Evolutionary conservation across 1,140 invertebrate genomes (phyloP), one percentile per base, ranked within the genome.

Genomic region (Drosophila nebulosa): DNA sequence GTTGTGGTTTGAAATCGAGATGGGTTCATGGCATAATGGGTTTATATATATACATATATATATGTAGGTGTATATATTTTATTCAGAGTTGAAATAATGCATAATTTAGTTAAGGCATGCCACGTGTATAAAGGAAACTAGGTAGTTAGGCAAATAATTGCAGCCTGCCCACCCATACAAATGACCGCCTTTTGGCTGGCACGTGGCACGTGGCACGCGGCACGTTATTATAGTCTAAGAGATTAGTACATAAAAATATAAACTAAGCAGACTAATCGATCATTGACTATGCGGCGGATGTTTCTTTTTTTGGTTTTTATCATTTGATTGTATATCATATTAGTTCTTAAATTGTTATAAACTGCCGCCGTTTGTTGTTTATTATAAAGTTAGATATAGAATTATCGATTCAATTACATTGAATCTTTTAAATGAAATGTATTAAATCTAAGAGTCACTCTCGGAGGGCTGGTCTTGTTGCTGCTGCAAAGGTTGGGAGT

Each of bases 101-200:
- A 72, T 72, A 63, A 70, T 72, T 70, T 70, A 64, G 63, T 57
- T 50, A 36, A 36, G 30, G 52, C 27, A 42, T 46, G 50, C 35
- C 21, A 14, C 14, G 36, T 18, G 10, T 30, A 35, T 18, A 27
- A 12, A 46, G 1, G 32, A n/a, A 3, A 7, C 2, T 62, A 53
- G 66, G 62, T 74, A 39, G 62, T 68, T 75, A 84, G 70, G 53
- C 74, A 78, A 79, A 83, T 83, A 83, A 83, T 83, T 71, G 74
- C 59, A 51, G 52, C 68, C 60, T 32, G 30, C 10, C 30, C 9
- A 4, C 30, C 14, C 39, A 42, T 35, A n/a, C n/a, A 16, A 32
- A 32, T 51, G 56, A 21, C 14, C 46, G 26, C 26, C 16, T n/a
- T 7, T n/a, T n/a, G n/a, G n/a, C n/a, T n/a, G n/a, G n/a, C n/a